Evolutionary conservation across 2,888 invertebrate genomes (phyloP).

Genomic region (Caenorhabditis sp.): DNA sequence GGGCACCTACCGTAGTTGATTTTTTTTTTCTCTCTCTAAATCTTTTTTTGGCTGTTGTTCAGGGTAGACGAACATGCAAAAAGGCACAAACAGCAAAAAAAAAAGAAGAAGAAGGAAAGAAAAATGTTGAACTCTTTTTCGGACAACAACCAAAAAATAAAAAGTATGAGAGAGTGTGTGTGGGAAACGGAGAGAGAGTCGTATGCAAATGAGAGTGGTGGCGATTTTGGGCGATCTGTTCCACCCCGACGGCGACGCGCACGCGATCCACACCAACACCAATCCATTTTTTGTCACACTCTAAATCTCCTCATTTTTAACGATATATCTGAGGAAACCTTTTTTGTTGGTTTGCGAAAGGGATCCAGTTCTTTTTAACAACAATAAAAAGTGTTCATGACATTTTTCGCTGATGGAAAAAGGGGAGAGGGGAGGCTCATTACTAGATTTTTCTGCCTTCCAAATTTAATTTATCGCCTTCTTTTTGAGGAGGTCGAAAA

Average conservation of each 20-base stretch:
- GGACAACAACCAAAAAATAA: background rate
- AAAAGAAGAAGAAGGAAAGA: too few relatives aligned
- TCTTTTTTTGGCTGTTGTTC: too few relatives aligned
- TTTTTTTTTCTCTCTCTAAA: background rate
- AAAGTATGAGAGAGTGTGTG: background rate
- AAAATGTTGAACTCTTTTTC: too few relatives aligned
- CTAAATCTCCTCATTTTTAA: background rate
- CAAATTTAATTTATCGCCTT: background rate
- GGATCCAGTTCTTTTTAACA: too few relatives aligned
- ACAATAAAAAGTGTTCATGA: too few relatives aligned
- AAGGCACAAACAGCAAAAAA: too few relatives aligned
- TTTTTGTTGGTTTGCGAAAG: too few relatives aligned
- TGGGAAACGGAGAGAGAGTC: background rate
- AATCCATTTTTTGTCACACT: too few relatives aligned
- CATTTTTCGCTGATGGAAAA: too few relatives aligned
- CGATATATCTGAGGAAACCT: background rate
- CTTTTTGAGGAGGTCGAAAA: background rate
- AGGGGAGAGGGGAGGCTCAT: background rate
- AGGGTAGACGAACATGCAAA: too few relatives aligned
- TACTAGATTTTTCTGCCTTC: background rate
- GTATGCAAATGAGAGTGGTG: slow-evolving; percentile 1
- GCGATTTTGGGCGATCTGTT: background rate
- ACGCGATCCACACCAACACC: too few relatives aligned
- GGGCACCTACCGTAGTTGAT: background rate
- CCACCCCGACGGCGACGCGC: background rate